phyloP scores from a whole-genome alignment of 2,113 vertebrate species.

The Manacus vitellinus region DNA sequence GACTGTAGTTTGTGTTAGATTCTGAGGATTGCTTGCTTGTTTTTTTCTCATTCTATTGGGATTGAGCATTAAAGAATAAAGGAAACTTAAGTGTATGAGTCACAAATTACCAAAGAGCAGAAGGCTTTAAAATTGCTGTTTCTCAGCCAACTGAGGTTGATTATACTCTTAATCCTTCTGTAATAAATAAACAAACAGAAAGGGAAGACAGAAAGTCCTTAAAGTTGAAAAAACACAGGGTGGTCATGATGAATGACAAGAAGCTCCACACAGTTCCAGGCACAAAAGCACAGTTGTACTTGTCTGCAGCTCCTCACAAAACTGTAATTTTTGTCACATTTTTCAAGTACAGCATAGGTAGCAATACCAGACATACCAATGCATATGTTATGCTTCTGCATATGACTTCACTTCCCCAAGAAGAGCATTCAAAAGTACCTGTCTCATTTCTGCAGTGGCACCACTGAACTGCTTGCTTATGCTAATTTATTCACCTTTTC shows the following conservation, averaged over 20 bases:
- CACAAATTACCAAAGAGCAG: neutral
- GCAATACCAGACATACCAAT: neutral
- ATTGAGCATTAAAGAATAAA: neutral
- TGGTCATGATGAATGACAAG: neutral
- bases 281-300: neutral
- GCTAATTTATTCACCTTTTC: neutral
- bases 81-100: neutral
- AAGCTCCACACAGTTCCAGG: neutral
- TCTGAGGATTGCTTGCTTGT: neutral
- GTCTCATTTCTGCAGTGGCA: neutral
- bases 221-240: neutral
- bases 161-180: neutral
- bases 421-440: neutral
- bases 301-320: neutral
- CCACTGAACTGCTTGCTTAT: neutral
- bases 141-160: neutral
- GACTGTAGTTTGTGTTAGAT: neutral
- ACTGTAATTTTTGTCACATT: neutral
- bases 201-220: neutral
- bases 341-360: neutral
- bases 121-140: neutral
- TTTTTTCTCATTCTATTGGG: neutral
- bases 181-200: neutral
- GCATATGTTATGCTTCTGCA: neutral
- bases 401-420: neutral